phyloP scores from a whole-genome alignment of 2,888 invertebrate species.

The Synanthedon andrenaeformis region DNA sequence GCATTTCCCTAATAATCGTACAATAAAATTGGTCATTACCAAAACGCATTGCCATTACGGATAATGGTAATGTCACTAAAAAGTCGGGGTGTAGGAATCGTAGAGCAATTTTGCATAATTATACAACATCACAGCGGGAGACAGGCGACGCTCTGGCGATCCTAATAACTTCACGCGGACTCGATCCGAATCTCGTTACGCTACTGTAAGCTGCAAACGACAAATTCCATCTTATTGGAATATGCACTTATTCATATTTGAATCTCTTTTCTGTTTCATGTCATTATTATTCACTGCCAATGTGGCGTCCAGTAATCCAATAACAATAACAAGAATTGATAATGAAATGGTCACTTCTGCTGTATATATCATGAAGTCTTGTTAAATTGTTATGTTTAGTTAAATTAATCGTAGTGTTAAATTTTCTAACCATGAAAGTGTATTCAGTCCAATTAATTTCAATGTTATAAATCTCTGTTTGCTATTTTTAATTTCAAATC shows the following conservation, averaged over 20 bases:
- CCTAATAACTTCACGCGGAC: conserved; percentile 57
- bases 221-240: conserved; percentile 45
- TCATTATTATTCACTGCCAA: no score
- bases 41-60: conserved; percentile 64
- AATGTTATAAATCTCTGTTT: no score
- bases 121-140: conserved; percentile 43
- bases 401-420: no score
- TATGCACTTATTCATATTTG: conserved; percentile 15
- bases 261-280: conserved; percentile 1
- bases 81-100: conserved; percentile 61
- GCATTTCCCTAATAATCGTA: conserved; percentile 49
- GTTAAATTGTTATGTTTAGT: no score
- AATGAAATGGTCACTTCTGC: no score
- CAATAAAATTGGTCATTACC: conserved; percentile 63
- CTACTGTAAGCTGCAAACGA: conserved; percentile 49
- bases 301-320: no score
- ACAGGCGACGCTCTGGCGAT: conserved; percentile 48
- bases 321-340: no score
- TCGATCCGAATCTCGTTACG: conserved; percentile 63
- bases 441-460: no score
- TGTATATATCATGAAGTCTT: no score
- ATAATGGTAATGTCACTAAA: conserved; percentile 64
- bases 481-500: conserved; percentile 31
- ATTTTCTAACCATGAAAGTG: no score
- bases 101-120: conserved; percentile 70